Evolutionary conservation across 2,888 invertebrate species (phyloP).

Genomic region (Heliconius sara): DNA sequence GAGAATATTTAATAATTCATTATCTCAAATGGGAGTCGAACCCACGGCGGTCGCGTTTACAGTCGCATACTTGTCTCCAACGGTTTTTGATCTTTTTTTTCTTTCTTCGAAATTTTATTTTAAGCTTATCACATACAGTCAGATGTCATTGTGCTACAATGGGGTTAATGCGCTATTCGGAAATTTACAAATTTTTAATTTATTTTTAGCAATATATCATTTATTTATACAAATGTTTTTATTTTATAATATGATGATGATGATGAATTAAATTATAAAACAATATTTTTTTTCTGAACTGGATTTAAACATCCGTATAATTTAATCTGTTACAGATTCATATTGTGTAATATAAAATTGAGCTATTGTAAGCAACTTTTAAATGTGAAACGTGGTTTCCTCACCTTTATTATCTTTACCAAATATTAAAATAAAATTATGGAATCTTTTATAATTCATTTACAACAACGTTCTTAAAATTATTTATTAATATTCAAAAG

Average conservation of each 20-base stretch:
- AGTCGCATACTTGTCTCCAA: too few species aligned
- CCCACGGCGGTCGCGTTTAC: too few species aligned
- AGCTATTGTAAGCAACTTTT: not conserved
- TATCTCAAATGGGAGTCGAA: too few species aligned
- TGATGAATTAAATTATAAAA: too few species aligned
- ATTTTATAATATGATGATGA: not conserved
- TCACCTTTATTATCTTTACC: not conserved
- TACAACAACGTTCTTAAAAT: not conserved
- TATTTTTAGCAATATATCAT: not conserved
- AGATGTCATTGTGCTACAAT: not conserved
- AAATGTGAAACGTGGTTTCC: constrained; percentile 12
- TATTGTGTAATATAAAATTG: too few species aligned
- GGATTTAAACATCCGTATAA: too few species aligned
- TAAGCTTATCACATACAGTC: not conserved
- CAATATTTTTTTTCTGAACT: too few species aligned
- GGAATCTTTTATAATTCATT: not conserved
- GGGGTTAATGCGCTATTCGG: not conserved
- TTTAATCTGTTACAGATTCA: too few species aligned
- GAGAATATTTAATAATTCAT: too few species aligned
- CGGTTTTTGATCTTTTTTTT: too few species aligned
- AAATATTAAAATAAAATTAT: not conserved
- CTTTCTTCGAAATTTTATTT: not conserved
- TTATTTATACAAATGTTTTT: not conserved
- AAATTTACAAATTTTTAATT: not conserved
- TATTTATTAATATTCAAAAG: not conserved